Base-by-base conservation (phyloP, 2,797 vertebrate genomes). In the Naso thynnoides region DNA sequence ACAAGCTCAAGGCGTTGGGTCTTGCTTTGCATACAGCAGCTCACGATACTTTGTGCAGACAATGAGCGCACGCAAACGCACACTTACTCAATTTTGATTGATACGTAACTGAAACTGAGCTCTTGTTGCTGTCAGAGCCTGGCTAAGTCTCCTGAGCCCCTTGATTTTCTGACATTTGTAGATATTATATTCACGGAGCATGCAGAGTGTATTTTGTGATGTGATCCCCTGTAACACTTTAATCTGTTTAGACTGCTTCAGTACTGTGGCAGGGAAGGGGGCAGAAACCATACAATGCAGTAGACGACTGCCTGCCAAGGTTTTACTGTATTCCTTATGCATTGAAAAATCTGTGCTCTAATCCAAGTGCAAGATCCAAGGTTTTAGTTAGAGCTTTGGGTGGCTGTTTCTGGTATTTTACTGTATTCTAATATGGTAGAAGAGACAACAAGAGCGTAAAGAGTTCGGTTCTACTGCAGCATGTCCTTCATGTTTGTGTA, bases 161-260 rank as follows among this genome's bases (percentile, higher is more conserved):
- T 86, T 91, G 90, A 93, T 94, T 94, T n/a, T 94, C 89, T 94
- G 94, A 94, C 93, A 91, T 91, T 93, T 90, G 92, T 92, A 92
- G 91, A 95, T 93, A 92, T 93, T 89, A 91, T 93, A 91, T 93
- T 94, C 89, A 84, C 31, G 74, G 76, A 85, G 85, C 81, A 80
- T 69, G 82, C 83, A 87, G 80, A 72, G 78, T 80, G 85, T 81
- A 88, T 90, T 90, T 89, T 90, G 83, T 86, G 80, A 93, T 89
- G 91, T 94, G 93, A 94, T 89, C 93, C 92, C 81, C 76, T 84
- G 85, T 94, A 94, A 94, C 93, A 91, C 86, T 91, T 92, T 90
- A 95, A 95, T 95, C 94, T 95, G 92, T 94, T 95, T 93, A 94
- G 89, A 93, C 92, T 91, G 88, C 84, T 84, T 88, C 92, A 86